A percentile compares a stretch with the other conserved stretches of the same genome.
phyloP scores from a whole-genome alignment of 2,888 invertebrate species.

The Andrena bicolor region DNA sequence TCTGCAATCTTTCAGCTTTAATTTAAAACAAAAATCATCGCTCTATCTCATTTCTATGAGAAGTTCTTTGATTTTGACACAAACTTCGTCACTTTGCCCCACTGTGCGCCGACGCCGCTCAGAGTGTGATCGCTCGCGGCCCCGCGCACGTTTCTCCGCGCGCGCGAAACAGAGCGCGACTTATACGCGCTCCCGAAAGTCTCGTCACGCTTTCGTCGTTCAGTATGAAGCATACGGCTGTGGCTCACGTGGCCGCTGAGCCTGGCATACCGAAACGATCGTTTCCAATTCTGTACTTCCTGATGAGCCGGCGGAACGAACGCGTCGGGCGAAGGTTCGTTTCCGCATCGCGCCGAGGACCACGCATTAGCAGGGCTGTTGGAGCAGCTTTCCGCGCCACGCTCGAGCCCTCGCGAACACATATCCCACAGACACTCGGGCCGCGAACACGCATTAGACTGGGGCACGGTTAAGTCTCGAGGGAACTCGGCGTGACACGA shows the following conservation, averaged over 20 bases:
- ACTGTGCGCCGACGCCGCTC: too few species aligned
- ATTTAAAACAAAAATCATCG: too few species aligned
- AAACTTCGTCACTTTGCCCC: too few species aligned
- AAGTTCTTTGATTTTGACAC: too few species aligned
- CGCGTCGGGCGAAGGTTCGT: conserved; percentile 8
- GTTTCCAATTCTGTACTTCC: neutral
- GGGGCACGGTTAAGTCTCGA: too few species aligned
- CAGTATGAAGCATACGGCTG: neutral
- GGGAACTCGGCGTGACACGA: neutral
- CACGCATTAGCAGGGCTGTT: neutral
- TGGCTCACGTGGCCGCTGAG: neutral
- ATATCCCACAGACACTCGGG: neutral
- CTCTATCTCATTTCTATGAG: too few species aligned
- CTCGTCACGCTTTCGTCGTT: conserved; percentile 39
- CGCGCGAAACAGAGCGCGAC: conserved; percentile 26
- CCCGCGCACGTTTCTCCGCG: neutral
- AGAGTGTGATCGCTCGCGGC: neutral
- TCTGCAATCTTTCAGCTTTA: too few species aligned
- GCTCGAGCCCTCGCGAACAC: neutral
- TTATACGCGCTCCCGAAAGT: neutral
- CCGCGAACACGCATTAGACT: neutral
- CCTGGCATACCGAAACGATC: conserved; percentile 1
- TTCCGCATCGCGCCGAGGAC: conserved; percentile 2
- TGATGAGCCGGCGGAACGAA: neutral
- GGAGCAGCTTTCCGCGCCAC: conserved; percentile 18